phyloP scores from a whole-genome alignment of 2,113 vertebrate species.

The Circaetus gallicus region DNA sequence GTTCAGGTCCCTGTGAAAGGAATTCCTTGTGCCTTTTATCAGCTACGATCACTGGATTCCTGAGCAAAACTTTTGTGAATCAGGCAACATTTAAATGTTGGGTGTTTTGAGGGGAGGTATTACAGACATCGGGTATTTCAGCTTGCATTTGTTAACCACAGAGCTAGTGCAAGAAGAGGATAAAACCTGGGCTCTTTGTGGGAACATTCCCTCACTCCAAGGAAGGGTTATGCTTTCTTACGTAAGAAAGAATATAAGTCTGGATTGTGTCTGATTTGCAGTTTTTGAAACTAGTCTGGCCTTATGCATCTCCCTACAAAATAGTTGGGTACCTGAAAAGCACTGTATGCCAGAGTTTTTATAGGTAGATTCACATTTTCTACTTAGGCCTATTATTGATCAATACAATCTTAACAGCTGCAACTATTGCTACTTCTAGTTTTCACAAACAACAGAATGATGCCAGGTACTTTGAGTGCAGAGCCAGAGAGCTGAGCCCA shows the following conservation, averaged over 20 bases:
- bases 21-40: constrained; percentile 38
- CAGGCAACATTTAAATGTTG: not conserved
- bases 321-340: not conserved
- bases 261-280: not conserved
- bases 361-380: not conserved
- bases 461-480: not conserved
- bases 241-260: not conserved
- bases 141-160: not conserved
- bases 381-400: not conserved
- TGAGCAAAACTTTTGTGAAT: not conserved
- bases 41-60: not conserved
- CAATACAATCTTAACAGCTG: not conserved
- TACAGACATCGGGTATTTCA: not conserved
- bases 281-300: not conserved
- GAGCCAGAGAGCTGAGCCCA: not conserved
- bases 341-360: not conserved
- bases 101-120: not conserved
- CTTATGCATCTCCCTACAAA: not conserved
- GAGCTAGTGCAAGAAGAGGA: not conserved
- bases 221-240: not conserved
- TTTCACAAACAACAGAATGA: not conserved
- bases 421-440: not conserved
- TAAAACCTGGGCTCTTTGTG: not conserved
- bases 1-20: constrained; percentile 41
- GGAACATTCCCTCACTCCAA: not conserved